Conservation (phyloP, 2,113 vertebrate genomes). For the Psephotus haematonotus region DNA sequence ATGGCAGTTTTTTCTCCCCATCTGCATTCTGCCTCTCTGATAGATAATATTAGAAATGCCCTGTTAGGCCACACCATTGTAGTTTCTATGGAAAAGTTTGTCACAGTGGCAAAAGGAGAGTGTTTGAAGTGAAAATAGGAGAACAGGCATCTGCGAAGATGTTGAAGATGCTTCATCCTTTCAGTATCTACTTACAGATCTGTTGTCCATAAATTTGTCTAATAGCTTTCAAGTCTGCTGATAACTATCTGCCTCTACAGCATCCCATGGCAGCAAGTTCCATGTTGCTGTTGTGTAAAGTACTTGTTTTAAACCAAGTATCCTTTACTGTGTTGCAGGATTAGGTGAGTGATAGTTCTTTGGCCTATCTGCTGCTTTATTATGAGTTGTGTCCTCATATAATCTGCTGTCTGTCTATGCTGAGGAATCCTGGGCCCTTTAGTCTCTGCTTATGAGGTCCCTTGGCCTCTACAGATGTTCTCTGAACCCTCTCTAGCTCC, state of each 20-base stretch:
- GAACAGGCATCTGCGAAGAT: background rate
- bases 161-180: background rate
- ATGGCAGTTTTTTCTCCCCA: fast-evolving
- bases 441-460: background rate
- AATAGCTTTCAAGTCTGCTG: background rate
- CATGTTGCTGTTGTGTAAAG: background rate
- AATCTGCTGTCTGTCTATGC: background rate
- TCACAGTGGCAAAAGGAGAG: background rate
- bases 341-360: background rate
- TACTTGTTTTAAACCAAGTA: background rate
- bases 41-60: background rate
- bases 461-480: background rate
- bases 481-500: background rate
- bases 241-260: background rate
- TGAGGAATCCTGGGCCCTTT: background rate
- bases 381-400: background rate
- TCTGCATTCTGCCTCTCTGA: background rate
- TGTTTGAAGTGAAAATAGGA: background rate
- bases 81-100: background rate
- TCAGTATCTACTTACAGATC: background rate
- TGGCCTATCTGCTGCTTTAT: background rate
- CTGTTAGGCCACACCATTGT: background rate
- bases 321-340: background rate
- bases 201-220: background rate
- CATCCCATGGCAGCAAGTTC: background rate